phyloP scores from a whole-genome alignment of 2,797 vertebrate genomes.

The Petrocephalus sullivani region DNA sequence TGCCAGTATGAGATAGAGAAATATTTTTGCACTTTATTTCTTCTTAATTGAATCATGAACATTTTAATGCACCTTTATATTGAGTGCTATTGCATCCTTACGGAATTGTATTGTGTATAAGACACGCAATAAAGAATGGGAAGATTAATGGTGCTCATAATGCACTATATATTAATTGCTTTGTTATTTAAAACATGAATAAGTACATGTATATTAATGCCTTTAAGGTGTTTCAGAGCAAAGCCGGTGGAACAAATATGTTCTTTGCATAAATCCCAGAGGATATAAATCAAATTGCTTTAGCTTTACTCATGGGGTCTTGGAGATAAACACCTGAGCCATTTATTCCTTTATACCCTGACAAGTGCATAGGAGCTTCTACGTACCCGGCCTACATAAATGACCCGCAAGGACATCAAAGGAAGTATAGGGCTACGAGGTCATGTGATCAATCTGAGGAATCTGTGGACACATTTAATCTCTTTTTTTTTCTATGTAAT shows the following conservation, averaged over 20 bases:
- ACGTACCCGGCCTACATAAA: not conserved
- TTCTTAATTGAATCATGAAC: conserved; percentile 33
- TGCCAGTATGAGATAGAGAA: conserved; percentile 16
- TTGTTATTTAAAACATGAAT: not conserved
- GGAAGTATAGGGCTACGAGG: not conserved
- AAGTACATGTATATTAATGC: conserved; percentile 1
- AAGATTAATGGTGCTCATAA: not conserved
- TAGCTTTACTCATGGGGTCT: not conserved
- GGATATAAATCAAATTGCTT: not conserved
- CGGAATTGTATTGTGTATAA: not conserved
- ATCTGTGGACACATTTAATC: not conserved
- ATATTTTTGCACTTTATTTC: conserved; percentile 1
- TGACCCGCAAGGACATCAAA: not conserved
- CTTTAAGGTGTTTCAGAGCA: not conserved
- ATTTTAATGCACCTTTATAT: conserved; percentile 14
- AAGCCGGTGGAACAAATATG: not conserved
- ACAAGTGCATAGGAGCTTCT: not conserved
- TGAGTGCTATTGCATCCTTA: not conserved
- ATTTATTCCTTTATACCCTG: not conserved
- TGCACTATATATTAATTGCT: not conserved
- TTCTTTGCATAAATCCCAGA: not conserved
- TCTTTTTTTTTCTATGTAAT: not conserved
- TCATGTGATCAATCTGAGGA: not conserved
- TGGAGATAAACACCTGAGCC: not conserved
- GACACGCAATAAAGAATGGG: not conserved